Evolutionary conservation across 2,888 invertebrate genomes (phyloP), one percentile per base, ranked within the genome.

Genomic region (Cataglyphis albicans): DNA sequence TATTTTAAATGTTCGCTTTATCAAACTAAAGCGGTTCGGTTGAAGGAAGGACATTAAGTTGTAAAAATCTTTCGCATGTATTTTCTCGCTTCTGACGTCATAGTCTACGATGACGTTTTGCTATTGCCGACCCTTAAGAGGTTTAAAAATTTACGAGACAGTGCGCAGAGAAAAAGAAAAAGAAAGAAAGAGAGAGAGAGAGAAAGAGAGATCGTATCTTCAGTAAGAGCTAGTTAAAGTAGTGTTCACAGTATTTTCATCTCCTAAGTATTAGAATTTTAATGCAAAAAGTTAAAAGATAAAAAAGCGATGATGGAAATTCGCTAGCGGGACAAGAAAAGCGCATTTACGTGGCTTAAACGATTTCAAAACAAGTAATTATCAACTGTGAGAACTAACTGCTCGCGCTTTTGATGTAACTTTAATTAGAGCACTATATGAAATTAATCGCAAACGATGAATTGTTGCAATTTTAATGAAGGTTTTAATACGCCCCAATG

Each of bases 401-500:
- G 59, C 57, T 59, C 78, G 32, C 35, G 59, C 72, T 80, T 80
- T 80, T 59, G 72, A 59, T 70, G 44, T 59, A 80, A 80, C 72
- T 80, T 80, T 59, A 80, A 80, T 80, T 72, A 59, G 44, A 25
- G 32, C 32, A 35, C 44, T 80, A 59, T 80, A 44, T 72, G 73
- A 59, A 80, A 80, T 80, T 80, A 72, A 80, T 78, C 59, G 44
- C 25, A 21, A 72, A 59, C 41, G 59, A 59, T 25, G 25, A 72
- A 80, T 72, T 72, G 73, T 80, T 78, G 59, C 44, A 32, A 72
- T 80, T 72, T 72, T 80, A 80, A 80, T 72, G 59, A 80, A 35
- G 68, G 55, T 55, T 68, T 70, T 59, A 76, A 12, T 38, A 44
- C 25, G 21, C 18, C 15, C 57, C 44, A 57, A 44, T 48, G 32